Conservation (phyloP, 2,113 vertebrate species). For the Cyanoliseus patagonus region DNA sequence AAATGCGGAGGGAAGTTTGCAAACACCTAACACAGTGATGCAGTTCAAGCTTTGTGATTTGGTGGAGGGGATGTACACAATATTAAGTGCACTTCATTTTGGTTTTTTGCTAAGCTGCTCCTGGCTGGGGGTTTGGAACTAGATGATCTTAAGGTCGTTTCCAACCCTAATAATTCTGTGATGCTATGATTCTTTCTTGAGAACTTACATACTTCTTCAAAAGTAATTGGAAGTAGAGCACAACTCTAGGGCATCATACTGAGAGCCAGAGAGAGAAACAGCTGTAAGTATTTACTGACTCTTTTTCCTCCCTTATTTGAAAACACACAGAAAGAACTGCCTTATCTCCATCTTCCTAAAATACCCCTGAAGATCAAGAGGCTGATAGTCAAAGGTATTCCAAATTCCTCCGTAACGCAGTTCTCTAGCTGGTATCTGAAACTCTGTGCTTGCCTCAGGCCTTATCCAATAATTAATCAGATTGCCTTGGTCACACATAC, state of each 20-base stretch:
- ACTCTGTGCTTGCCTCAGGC: slow-evolving; percentile 39
- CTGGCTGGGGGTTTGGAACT: background rate
- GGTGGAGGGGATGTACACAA: background rate
- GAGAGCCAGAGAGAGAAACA: background rate
- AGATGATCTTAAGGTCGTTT: background rate
- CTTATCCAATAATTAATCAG: slow-evolving; percentile 69
- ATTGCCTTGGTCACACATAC: slow-evolving; percentile 28
- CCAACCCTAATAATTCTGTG: background rate
- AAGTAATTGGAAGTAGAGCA: background rate
- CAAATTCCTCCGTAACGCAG: slow-evolving; percentile 38
- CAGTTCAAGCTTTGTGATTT: background rate
- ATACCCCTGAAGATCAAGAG: slow-evolving; percentile 58
- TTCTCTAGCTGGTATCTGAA: slow-evolving; percentile 36
- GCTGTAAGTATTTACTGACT: background rate
- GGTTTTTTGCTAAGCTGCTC: background rate
- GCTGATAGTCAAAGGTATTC: slow-evolving; percentile 49
- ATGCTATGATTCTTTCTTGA: background rate
- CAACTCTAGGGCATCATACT: background rate
- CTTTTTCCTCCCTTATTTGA: background rate
- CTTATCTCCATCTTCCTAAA: slow-evolving; percentile 23
- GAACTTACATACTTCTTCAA: background rate
- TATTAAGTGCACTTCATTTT: background rate
- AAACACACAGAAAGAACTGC: slow-evolving; percentile 34
- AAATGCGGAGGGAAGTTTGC: background rate
- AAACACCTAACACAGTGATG: background rate